Base-by-base conservation (phyloP, 2,797 vertebrate species). In the Spondyliosoma cantharus region DNA sequence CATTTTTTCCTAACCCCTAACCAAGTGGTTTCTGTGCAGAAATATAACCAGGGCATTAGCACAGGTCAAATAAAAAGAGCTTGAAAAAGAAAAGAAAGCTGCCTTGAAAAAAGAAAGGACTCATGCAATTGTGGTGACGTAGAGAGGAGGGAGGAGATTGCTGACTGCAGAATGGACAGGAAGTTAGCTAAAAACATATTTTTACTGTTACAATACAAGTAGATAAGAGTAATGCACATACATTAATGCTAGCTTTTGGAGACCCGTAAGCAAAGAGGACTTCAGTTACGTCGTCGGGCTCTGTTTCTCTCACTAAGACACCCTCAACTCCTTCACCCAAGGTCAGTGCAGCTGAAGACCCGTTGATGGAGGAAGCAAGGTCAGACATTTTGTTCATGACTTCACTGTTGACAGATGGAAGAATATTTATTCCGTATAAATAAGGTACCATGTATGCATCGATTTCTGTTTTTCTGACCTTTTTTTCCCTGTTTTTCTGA, bases 191-290 rank as follows among this genome's bases (percentile, higher is more conserved):
- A 45, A 45, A 45, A 45, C 43, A 45, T 45, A 14, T 15, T 45
- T 22, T 3, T 14, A 52, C 14, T 64, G 22, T 52, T 9, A 29
- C 12, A 69, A 80, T 29, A 5, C 53, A 58, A 54, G 8, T 0
- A 69, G 69, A 80, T 29, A 5, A 57, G 58, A 50, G 8, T 0
- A 71, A 45, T 77, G 46, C 49, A 92, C 92, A 73, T 48, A 94
- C 94, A n/a, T 13, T 74, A 0, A 94, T 22, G 25, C 2, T 13
- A 0, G 63, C 62, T 0, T 2, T 6, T 16, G 22, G 0, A 29
- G 62, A 52, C 4, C 0, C 0, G 50, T 87, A 93, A 32, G 75
- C 89, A 27, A 93, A 74, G 14, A 72, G 69, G 6, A 89, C 5
- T 1, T 68, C 19, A 0, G 20, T 3, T 0, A 81, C 0, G 0